These are phyloP conservation scores for Cryptocheilus praepositus DNA, from an alignment of 2,888 invertebrate species.

Conservation along the genomic window DNA sequence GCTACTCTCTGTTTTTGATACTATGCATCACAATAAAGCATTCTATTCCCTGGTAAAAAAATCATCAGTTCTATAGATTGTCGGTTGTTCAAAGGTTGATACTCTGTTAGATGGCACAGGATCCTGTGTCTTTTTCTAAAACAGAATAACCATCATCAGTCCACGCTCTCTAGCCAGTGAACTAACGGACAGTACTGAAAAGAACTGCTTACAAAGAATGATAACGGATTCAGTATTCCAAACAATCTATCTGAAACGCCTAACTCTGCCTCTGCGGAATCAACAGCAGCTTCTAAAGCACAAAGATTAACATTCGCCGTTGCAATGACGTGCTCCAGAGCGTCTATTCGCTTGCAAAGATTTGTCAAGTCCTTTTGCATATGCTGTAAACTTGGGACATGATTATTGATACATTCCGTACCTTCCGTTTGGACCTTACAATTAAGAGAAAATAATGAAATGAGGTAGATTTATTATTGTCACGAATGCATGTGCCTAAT, in stretches of 20 bases:
- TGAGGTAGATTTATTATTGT: background rate
- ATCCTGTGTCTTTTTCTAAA: constrained; percentile 67
- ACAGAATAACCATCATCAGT: constrained; percentile 23
- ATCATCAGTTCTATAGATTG: constrained; percentile 64
- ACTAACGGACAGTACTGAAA: background rate
- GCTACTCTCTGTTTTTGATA: background rate
- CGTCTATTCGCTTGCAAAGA: constrained; percentile 69
- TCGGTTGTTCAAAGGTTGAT: constrained; percentile 55
- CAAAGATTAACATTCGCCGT: constrained; percentile 67
- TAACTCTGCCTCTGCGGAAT: constrained; percentile 69
- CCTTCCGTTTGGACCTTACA: constrained; percentile 67
- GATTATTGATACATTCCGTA: constrained; percentile 64
- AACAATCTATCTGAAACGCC: constrained; percentile 68
- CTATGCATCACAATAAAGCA: background rate
- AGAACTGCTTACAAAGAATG: constrained; percentile 67
- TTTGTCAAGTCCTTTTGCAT: constrained; percentile 60
- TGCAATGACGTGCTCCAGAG: constrained; percentile 69
- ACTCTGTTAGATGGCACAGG: constrained; percentile 44
- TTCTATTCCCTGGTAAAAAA: constrained; percentile 58
- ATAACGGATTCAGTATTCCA: constrained; percentile 71
- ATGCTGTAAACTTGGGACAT: constrained; percentile 63
- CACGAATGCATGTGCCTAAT: background rate
- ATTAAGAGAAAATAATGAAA: constrained; percentile 13
- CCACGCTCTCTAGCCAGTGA: background rate
- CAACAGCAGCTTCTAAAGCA: constrained; percentile 69